These are phyloP conservation scores for Trachelus tabidus DNA, from an alignment of 2,888 invertebrate genomes.

Conservation along the genomic window DNA sequence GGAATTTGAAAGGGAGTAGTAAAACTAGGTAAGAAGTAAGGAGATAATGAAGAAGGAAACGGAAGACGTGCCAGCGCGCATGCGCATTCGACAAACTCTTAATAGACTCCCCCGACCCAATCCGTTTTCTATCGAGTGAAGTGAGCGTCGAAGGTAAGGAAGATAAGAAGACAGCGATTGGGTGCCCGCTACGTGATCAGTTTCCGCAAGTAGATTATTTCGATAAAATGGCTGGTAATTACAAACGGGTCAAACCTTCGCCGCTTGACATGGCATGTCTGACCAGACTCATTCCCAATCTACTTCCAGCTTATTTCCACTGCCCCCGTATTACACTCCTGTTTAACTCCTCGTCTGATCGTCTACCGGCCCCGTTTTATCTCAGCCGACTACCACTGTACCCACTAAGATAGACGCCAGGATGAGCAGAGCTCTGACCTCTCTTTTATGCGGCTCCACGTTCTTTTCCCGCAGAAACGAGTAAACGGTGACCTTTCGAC, in stretches of 20 bases:
- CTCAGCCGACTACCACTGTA: neutral
- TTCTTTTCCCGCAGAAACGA: constrained; percentile 22
- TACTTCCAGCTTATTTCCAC: neutral
- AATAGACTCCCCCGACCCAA: constrained; percentile 46
- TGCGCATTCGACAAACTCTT: constrained; percentile 24
- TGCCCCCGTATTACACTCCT: neutral
- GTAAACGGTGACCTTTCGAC: constrained; percentile 55
- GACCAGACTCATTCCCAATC: neutral
- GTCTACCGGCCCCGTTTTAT: neutral
- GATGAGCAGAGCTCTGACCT: neutral
- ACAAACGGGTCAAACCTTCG: constrained; percentile 8
- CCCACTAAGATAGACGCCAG: neutral
- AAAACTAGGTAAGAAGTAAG: neutral
- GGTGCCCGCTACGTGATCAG: constrained; percentile 48
- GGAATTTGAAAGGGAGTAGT: neutral
- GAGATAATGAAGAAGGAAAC: neutral
- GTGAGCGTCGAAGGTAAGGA: constrained; percentile 20
- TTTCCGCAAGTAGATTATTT: constrained; percentile 39
- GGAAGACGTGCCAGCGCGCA: neutral
- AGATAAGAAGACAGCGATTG: constrained; percentile 37
- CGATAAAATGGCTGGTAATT: constrained; percentile 37
- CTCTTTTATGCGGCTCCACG: neutral
- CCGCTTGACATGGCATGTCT: neutral
- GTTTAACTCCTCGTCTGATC: neutral
- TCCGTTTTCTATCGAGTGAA: constrained; percentile 34